Base-by-base conservation (phyloP, 2,888 invertebrate species). In the Temnothorax rugatulus region DNA sequence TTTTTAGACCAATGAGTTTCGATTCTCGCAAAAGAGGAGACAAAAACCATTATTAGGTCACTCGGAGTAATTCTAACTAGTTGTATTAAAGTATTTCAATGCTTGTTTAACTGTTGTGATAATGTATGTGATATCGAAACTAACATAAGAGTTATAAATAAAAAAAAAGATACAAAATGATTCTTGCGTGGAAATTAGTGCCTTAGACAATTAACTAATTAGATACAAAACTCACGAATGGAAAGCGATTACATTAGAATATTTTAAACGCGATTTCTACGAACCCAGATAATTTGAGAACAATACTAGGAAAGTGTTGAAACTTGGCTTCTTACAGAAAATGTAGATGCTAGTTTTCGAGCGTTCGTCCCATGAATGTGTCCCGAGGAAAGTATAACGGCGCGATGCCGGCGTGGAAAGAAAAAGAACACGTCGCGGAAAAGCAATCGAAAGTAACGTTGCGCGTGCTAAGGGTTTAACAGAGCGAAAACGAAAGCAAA, bases 401-500 rank as follows among this genome's bases (percentile, higher is more conserved):
- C 18, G 57, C 18, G 18, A 25, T 50, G 11, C 38, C 21, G 29
- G 4, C 29, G 41, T 25, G 29, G 1, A 77, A 25, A 41, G 52
- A 73, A 34, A 57, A 79, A 34, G 44, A 47, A 44, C 34, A 44
- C 21, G 50, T 50, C 15, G 50, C 50, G 76, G 52, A 76, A 64
- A 64, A 76, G 76, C 52, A 44, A 76, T 64, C 52, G 64, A 76
- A 76, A 76, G 76, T 76, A 38, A 52, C 38, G 38, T 41, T 50
- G 52, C 44, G 57, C 47, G 44, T 44, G 73, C 73, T 57, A 71
- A 71, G 44, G 47, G 15, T 57, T 79, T 79, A 79, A 79, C 79
- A 79, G 79, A 79, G 79, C 47, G 76, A 66, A 29, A 85, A 82
- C 47, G 59, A 76, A 57, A 54, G 82, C 44, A 71, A 66, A 61